Evolutionary conservation across 2,888 invertebrate genomes (phyloP), one percentile per base, ranked within the genome.

Genomic region (Caradrina clavipalpis): DNA sequence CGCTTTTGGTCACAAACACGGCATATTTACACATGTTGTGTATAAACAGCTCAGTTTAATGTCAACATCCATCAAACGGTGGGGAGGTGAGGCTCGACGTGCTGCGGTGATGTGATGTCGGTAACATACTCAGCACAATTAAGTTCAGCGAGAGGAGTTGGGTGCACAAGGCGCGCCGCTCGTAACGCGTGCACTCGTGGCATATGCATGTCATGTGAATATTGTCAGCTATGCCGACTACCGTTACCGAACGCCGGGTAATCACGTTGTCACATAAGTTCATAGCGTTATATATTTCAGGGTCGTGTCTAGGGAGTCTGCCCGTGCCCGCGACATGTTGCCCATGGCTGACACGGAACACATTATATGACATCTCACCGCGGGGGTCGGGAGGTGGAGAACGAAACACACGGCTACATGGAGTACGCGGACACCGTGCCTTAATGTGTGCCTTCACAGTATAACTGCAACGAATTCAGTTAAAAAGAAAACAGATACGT

Each of bases 281-380:
- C 22, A 78, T 54, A 64, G 73, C 13, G 53, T 64, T 64, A 75
- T 65, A 39, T 75, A 72, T 72, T 78, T 64, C 65, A 78, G 42
- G 72, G 53, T 56, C 45, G 57, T 13, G 59, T 42, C n/a, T 50
- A 42, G 51, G 59, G 59, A 57, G 57, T 59, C 57, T 19, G 53
- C 78, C 35, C 64, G 72, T 60, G 56, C 73, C 5, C 7, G 73
- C 60, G 65, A 17, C 78, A 75, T 78, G 53, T 26, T 17, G 26
- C 66, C 26, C 78, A 72, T 78, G 61, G 57, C 65, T 65, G 53
- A 62, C 79, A 69, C 65, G 80, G 69, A 26, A 26, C 26, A 64
- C 47, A 42, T n/a, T 55, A 26, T 59, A 42, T 19, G 59, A 21
- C 26, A 42, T 39, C 19, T 22, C 19, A 26, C 26, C 31, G 31